Evolutionary conservation across 2,888 invertebrate species (phyloP).

Genomic region (Himalopsyche kuldschensis): DNA sequence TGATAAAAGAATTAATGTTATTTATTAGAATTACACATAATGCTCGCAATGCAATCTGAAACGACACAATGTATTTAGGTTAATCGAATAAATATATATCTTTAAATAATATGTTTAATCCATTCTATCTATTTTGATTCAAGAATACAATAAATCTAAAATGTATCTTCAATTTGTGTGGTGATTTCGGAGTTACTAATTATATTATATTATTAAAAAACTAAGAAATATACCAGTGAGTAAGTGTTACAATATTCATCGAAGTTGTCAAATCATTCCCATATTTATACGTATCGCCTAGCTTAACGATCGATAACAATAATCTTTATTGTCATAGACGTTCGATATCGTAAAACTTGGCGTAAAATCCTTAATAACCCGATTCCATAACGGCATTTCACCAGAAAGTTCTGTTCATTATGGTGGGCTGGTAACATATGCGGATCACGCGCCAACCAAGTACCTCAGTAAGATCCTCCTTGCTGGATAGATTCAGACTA

Average conservation of each 20-base stretch:
- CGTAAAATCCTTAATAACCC: constrained; percentile 35
- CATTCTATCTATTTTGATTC: no score
- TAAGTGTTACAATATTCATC: no score
- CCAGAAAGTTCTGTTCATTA: constrained; percentile 25
- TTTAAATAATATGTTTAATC: no score
- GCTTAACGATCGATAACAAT: background rate
- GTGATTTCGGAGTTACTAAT: no score
- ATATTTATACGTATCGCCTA: no score
- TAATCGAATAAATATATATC: background rate
- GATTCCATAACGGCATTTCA: constrained; percentile 10
- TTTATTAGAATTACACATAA: background rate
- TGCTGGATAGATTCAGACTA: background rate
- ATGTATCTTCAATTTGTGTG: no score
- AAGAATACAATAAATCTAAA: no score
- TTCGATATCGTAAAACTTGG: constrained; percentile 31
- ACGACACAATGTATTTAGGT: background rate
- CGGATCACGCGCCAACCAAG: constrained; percentile 28
- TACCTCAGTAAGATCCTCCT: background rate
- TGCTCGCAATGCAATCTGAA: background rate
- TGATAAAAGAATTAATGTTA: background rate
- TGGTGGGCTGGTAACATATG: constrained; percentile 22
- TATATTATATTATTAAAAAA: no score
- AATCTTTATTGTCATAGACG: background rate
- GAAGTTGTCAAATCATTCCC: no score
- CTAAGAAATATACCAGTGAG: no score